A percentile compares a stretch with the other conserved stretches of the same genome.
phyloP scores from a whole-genome alignment of 1,140 invertebrate species.

The Pseudomyrmex gracilis region DNA sequence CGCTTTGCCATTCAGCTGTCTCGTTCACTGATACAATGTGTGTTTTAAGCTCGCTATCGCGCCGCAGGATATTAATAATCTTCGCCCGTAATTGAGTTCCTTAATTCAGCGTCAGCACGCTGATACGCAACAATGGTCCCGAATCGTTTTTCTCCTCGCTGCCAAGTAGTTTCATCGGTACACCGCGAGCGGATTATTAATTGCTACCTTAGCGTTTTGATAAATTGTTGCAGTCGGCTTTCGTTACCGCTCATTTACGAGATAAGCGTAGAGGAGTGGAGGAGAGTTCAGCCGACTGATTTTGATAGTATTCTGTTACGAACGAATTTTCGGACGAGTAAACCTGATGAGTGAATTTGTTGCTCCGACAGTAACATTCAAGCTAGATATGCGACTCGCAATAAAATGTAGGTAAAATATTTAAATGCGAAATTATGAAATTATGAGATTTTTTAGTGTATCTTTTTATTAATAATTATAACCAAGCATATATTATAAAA shows the following conservation, averaged over 20 bases:
- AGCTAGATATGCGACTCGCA: not conserved
- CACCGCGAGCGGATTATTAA: constrained; percentile 57
- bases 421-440: not conserved
- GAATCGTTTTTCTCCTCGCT: constrained; percentile 54
- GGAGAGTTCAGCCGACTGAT: constrained; percentile 29
- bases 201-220: constrained; percentile 55
- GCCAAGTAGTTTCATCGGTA: constrained; percentile 55
- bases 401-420: not conserved
- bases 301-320: constrained; percentile 22
- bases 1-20: constrained; percentile 24
- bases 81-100: constrained; percentile 51
- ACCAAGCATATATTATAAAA: not conserved
- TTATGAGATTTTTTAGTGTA: not conserved
- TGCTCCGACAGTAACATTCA: not conserved
- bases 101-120: constrained; percentile 45
- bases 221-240: constrained; percentile 56
- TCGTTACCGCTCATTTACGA: constrained; percentile 58
- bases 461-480: not conserved
- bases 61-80: constrained; percentile 49
- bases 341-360: constrained; percentile 17
- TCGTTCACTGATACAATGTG: constrained; percentile 38
- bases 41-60: constrained; percentile 29
- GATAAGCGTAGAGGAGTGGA: constrained; percentile 26
- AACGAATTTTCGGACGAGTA: constrained; percentile 16
- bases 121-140: constrained; percentile 55